These are phyloP conservation scores for Ganaspis brasiliensis DNA, from an alignment of 2,888 invertebrate genomes.

Conservation along the genomic window DNA sequence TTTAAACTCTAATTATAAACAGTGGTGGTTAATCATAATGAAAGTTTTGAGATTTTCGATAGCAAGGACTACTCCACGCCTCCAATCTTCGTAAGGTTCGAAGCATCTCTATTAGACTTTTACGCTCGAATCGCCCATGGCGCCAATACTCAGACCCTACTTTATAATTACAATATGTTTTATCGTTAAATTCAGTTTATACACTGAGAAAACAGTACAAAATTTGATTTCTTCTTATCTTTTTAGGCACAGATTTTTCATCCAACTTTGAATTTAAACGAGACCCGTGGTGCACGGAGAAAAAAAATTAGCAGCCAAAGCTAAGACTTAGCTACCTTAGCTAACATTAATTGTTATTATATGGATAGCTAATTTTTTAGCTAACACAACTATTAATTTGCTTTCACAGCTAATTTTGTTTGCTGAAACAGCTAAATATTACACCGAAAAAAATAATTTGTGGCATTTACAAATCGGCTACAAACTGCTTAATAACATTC, in stretches of 20 bases:
- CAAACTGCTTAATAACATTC: too few relatives aligned
- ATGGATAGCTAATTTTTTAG: too few relatives aligned
- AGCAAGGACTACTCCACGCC: slow-evolving; percentile 46
- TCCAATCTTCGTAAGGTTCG: slow-evolving; percentile 49
- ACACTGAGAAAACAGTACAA: slow-evolving; percentile 35
- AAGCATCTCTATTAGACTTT: slow-evolving; percentile 66
- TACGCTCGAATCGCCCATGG: slow-evolving; percentile 60
- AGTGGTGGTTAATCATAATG: not conserved
- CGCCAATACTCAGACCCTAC: slow-evolving; percentile 41
- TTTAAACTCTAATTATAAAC: not conserved
- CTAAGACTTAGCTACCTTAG: too few relatives aligned
- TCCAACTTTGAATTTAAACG: not conserved
- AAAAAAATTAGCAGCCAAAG: too few relatives aligned
- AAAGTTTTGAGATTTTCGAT: slow-evolving; percentile 45
- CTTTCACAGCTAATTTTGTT: too few relatives aligned
- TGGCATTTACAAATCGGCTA: too few relatives aligned
- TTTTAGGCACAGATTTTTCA: slow-evolving; percentile 6
- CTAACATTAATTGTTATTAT: too few relatives aligned
- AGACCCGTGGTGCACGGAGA: too few relatives aligned
- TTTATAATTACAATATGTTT: slow-evolving; percentile 52
- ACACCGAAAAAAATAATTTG: too few relatives aligned
- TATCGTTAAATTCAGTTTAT: slow-evolving; percentile 46
- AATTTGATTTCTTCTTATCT: not conserved
- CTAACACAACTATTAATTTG: too few relatives aligned
- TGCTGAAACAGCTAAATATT: too few relatives aligned